Base-by-base conservation (phyloP, 2,888 invertebrate species). In the Agonopterix alstromeriana region DNA sequence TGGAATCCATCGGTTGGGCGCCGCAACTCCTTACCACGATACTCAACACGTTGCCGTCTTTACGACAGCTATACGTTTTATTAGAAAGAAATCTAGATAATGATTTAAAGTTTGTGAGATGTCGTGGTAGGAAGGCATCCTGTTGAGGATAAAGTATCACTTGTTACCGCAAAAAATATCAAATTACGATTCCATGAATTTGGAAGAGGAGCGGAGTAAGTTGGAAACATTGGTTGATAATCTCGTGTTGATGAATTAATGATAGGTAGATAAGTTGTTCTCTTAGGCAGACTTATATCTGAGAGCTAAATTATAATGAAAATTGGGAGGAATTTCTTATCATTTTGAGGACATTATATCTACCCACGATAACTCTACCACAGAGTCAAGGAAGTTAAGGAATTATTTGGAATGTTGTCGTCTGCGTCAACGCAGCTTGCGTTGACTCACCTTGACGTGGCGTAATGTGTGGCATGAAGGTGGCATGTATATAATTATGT, bases 121-220 rank as follows among this genome's bases (percentile, higher is more conserved):
- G 5, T 11, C 35, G 36, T 42, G 42, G 50, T 54, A 50, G 43
- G 14, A 44, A 58, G 47, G 48, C 52, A 56, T 42, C 60, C 59
- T 48, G 42, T 55, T 47, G 56, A 54, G 56, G 54, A 58, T 57
- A 58, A 57, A 61, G 51, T 64, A 55, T 63, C 61, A 60, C 43
- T 53, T 53, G 56, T 58, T 56, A 56, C 63, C 65, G 57, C 62
- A 48, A 61, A 51, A 48, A 48, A 52, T 63, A 55, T 63, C 54
- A 50, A 46, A 52, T 65, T 65, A 57, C 65, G 49, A 54, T 65
- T 65, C 63, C 50, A 53, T 57, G 65, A 65, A 65, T 63, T 62
- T 55, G 55, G 57, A 57, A 52, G 52, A 27, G 27, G 5, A 27
- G 27, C 7, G 27, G 27, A 27, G 3, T 17, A 17, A 17, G 27